Evolutionary conservation across 2,113 vertebrate species (phyloP).

Genomic region (Trogon surrucura): DNA sequence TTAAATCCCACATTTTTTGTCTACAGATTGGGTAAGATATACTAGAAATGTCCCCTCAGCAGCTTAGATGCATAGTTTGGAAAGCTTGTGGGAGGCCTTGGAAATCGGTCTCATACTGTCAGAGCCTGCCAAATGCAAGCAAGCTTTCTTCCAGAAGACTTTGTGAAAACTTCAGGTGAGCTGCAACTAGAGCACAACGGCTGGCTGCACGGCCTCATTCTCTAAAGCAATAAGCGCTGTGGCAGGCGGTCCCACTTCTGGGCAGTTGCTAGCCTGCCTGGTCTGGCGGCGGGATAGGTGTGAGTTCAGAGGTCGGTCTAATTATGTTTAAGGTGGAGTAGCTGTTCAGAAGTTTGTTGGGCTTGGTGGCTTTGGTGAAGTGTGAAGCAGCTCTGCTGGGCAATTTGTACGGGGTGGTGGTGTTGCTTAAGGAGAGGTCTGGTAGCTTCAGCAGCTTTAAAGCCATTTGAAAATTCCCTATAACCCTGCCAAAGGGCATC

Average conservation of each 20-base stretch:
- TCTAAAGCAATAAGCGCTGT: slow-evolving; percentile 4
- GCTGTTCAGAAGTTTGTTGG: background rate
- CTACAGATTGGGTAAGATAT: background rate
- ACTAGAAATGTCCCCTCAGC: background rate
- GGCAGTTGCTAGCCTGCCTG: background rate
- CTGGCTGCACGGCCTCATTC: background rate
- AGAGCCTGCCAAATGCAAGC: background rate
- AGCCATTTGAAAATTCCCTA: background rate
- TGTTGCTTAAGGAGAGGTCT: background rate
- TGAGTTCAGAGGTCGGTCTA: background rate
- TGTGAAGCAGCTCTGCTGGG: background rate
- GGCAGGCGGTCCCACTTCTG: background rate
- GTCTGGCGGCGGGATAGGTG: background rate
- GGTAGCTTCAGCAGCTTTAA: background rate
- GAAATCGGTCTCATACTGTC: background rate
- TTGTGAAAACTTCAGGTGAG: slow-evolving; percentile 7
- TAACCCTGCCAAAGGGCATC: background rate
- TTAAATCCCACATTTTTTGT: background rate
- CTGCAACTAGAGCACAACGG: slow-evolving; percentile 15
- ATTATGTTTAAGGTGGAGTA: background rate
- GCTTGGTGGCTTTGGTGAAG: background rate
- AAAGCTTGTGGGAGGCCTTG: background rate
- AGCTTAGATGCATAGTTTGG: background rate
- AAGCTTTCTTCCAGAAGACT: slow-evolving; percentile 28
- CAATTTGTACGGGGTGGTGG: background rate